Evolutionary conservation across 2,797 vertebrate species (phyloP).

Genomic region (Phalanger gymnotis): DNA sequence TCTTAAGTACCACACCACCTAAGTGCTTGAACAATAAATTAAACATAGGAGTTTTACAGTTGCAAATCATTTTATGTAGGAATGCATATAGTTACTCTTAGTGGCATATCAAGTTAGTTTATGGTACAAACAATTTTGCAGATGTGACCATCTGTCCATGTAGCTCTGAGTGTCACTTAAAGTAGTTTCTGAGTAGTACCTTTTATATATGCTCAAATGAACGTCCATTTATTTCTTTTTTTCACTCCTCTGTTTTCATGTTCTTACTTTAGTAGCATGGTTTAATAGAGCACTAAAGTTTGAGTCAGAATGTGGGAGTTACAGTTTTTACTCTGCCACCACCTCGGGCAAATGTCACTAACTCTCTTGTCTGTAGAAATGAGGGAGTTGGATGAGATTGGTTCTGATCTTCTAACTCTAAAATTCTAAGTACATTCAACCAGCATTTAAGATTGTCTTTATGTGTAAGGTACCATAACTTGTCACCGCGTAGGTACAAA

Average conservation of each 20-base stretch:
- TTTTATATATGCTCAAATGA: not conserved
- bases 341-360: not conserved
- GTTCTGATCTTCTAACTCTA: not conserved
- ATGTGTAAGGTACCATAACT: not conserved
- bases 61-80: not conserved
- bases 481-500: not conserved
- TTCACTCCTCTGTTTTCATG: not conserved
- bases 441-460: not conserved
- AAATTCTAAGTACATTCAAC: not conserved
- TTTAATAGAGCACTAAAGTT: not conserved
- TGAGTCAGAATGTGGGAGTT: not conserved
- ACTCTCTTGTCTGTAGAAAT: not conserved
- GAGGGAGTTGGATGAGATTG: not conserved
- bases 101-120: slow-evolving; percentile 4
- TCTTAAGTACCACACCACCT: not conserved
- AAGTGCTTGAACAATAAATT: not conserved
- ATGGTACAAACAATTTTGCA: slow-evolving; percentile 51
- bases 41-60: not conserved
- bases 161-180: not conserved
- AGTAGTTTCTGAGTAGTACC: not conserved
- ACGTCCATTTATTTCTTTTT: not conserved
- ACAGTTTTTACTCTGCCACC: not conserved
- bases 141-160: slow-evolving; percentile 42
- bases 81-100: not conserved
- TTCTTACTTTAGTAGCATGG: not conserved